Evolutionary conservation across 2,113 vertebrate genomes (phyloP).

Genomic region (Canis aureus): DNA sequence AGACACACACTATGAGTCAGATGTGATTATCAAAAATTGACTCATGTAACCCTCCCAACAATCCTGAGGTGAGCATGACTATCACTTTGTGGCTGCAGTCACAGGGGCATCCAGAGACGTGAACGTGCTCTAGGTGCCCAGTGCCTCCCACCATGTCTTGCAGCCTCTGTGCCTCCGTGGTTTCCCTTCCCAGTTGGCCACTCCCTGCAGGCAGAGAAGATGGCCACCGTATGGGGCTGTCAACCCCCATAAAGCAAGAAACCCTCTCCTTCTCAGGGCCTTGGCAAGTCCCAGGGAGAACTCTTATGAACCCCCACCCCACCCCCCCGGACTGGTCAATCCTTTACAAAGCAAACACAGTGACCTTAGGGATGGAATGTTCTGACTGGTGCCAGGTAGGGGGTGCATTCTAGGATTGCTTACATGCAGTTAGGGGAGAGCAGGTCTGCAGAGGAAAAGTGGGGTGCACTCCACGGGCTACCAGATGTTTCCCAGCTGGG

Average conservation of each 20-base stretch:
- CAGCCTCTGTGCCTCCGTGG: neutral
- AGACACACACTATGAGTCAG: neutral
- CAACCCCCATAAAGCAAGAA: neutral
- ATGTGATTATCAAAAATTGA: neutral
- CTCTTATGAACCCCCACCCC: neutral
- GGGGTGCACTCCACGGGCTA: accelerated
- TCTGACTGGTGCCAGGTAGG: accelerated
- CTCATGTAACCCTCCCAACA: neutral
- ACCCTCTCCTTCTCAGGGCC: neutral
- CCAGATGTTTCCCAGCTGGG: neutral
- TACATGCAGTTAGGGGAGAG: accelerated
- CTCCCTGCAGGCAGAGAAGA: neutral
- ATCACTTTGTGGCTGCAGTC: accelerated
- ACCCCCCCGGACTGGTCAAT: accelerated
- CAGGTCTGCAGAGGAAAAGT: neutral
- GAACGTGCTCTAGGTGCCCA: accelerated
- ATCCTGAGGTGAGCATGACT: neutral
- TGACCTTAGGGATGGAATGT: neutral
- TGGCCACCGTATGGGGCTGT: neutral
- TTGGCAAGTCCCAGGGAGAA: neutral
- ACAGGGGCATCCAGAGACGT: accelerated
- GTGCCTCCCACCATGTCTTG: accelerated
- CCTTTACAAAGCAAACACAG: neutral
- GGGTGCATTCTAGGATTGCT: neutral
- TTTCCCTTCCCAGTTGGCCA: neutral